Conservation (phyloP, 1,140 invertebrate species). For the Cheumatopsyche charites region DNA sequence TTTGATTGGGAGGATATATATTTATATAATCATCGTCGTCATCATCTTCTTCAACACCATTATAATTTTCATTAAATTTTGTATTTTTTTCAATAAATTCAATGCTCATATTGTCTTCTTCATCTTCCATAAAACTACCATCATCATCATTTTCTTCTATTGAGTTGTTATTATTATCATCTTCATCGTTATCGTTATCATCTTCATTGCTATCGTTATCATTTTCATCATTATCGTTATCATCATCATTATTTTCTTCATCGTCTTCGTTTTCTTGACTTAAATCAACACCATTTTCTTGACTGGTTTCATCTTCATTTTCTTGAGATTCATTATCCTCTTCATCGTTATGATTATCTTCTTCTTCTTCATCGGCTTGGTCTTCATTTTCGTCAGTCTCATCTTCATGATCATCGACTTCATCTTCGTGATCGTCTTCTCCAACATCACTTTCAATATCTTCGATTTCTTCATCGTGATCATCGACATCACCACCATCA, state of each 20-base stretch:
- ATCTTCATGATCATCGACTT: constrained; percentile 49
- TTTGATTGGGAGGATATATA: constrained; percentile 48
- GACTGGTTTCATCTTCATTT: constrained; percentile 50
- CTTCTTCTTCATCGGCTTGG: constrained; percentile 53
- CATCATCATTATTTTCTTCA: constrained; percentile 51
- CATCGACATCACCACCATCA: constrained; percentile 46
- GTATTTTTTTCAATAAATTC: constrained; percentile 50
- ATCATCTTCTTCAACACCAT: constrained; percentile 49
- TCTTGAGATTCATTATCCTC: constrained; percentile 50
- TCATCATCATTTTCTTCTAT: constrained; percentile 50
- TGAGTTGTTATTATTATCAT: constrained; percentile 51
- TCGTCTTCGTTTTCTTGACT: constrained; percentile 51
- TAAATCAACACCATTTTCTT: constrained; percentile 53
- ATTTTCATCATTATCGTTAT: constrained; percentile 49
- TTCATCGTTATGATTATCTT: constrained; percentile 52
- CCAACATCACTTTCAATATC: constrained; percentile 49
- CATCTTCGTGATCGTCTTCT: constrained; percentile 46
- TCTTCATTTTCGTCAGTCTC: constrained; percentile 52
- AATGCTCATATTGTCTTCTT: constrained; percentile 50
- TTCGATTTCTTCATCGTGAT: constrained; percentile 44
- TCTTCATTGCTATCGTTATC: constrained; percentile 51
- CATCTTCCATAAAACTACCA: constrained; percentile 49
- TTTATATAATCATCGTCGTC: constrained; percentile 46
- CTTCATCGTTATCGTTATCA: constrained; percentile 51
- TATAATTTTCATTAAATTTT: constrained; percentile 46